A percentile compares a stretch with the other conserved stretches of the same genome.
phyloP scores from a whole-genome alignment of 1,140 invertebrate genomes.

The Lordiphosa mommai region DNA sequence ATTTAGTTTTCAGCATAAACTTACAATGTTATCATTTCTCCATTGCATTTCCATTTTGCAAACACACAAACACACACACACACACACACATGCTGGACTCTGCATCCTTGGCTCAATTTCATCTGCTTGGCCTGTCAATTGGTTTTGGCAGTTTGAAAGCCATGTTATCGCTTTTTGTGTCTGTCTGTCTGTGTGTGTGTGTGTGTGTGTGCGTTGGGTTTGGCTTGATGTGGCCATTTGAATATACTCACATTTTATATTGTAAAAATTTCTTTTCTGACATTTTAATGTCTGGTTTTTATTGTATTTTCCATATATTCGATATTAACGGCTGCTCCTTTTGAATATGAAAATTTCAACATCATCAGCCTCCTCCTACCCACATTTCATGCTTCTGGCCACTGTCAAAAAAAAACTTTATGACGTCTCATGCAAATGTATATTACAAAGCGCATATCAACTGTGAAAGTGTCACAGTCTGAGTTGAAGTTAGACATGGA shows the following conservation, averaged over 20 bases:
- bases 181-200: background rate
- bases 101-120: conserved; percentile 4
- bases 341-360: background rate
- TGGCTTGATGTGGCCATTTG: conserved; percentile 2
- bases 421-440: conserved; percentile 15
- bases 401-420: conserved; percentile 9
- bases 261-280: conserved; percentile 6
- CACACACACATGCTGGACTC: background rate
- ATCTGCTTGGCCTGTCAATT: conserved; percentile 2
- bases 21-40: too few species aligned
- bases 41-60: too few species aligned
- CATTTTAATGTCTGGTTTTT: conserved; percentile 9
- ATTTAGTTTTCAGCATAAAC: too few species aligned
- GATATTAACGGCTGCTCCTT: conserved; percentile 5
- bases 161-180: conserved; percentile 8
- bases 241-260: conserved; percentile 6
- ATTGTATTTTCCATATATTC: conserved; percentile 6
- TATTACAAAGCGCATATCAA: conserved; percentile 62
- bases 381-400: background rate
- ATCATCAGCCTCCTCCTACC: background rate
- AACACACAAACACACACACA: background rate
- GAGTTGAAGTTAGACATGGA: conserved; percentile 26
- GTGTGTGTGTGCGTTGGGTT: conserved; percentile 13
- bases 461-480: conserved; percentile 20
- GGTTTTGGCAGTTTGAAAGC: conserved; percentile 8